Conservation (phyloP, 2,888 invertebrate genomes). For the Molanna angustata region DNA sequence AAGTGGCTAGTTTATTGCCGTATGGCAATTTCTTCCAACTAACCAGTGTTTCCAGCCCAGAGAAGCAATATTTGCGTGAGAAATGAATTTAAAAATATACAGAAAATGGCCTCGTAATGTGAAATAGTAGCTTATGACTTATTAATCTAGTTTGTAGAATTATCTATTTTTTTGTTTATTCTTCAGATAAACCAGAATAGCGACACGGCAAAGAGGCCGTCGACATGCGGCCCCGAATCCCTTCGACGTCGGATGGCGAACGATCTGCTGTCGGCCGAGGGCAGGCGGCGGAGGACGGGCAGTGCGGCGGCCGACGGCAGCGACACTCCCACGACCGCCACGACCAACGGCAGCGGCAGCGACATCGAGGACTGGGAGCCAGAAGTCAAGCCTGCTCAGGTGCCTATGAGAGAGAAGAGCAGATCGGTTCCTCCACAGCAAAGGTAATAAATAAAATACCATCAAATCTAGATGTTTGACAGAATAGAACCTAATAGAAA, state of each 20-base stretch:
- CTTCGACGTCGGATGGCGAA: constrained; percentile 48
- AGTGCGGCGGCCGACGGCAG: constrained; percentile 1
- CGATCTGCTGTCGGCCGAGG: constrained; percentile 36
- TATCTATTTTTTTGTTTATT: too few relatives aligned
- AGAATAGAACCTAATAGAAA: too few relatives aligned
- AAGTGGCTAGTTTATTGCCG: too few relatives aligned
- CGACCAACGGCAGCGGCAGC: constrained; percentile 48
- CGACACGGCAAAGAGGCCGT: constrained; percentile 41
- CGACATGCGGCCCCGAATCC: constrained; percentile 37
- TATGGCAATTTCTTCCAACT: too few relatives aligned
- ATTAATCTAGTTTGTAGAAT: too few relatives aligned
- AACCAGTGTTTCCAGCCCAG: too few relatives aligned
- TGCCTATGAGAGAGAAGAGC: constrained; percentile 25
- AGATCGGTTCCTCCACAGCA: constrained; percentile 30
- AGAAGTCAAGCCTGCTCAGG: constrained; percentile 9
- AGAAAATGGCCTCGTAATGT: too few relatives aligned
- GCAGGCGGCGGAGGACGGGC: constrained; percentile 47
- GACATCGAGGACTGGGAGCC: constrained; percentile 25
- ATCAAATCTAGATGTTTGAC: too few relatives aligned
- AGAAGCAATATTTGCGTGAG: too few relatives aligned
- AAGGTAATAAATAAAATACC: constrained; percentile 21
- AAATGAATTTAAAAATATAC: too few relatives aligned
- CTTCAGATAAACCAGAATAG: constrained; percentile 42
- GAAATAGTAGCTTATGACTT: too few relatives aligned
- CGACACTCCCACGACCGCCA: constrained; percentile 45